A percentile compares a stretch with the other conserved stretches of the same genome.
These are phyloP conservation scores for Hirtodrosophila duncani DNA, from an alignment of 2,888 invertebrate genomes.

Conservation along the genomic window DNA sequence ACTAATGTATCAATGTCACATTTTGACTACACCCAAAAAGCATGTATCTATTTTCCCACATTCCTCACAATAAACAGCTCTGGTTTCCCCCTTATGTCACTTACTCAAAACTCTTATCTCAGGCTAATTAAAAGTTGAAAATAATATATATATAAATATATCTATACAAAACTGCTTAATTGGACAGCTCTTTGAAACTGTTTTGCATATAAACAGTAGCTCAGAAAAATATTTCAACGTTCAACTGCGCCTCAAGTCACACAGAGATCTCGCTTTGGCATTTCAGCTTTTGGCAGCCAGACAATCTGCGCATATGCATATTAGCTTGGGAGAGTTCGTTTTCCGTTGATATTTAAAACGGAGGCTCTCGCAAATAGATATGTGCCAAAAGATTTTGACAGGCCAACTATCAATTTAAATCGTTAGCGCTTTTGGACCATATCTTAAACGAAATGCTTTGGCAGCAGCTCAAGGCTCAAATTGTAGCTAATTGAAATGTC, in stretches of 20 bases:
- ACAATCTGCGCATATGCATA: constrained; percentile 38
- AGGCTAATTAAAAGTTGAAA: constrained; percentile 60
- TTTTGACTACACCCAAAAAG: no score
- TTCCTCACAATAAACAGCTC: no score
- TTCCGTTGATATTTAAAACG: constrained; percentile 55
- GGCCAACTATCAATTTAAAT: constrained; percentile 57
- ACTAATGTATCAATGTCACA: no score
- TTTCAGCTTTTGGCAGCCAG: constrained; percentile 39
- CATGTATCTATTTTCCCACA: no score
- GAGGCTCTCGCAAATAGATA: constrained; percentile 51
- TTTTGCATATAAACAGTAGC: constrained; percentile 58
- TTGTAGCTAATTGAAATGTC: constrained; percentile 70
- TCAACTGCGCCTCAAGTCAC: constrained; percentile 27
- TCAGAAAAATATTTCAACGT: constrained; percentile 23
- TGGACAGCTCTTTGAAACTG: constrained; percentile 68
- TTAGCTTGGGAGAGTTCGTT: constrained; percentile 3
- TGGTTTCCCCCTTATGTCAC: no score
- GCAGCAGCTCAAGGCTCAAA: constrained; percentile 53
- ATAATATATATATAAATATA: no score
- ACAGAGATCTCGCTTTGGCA: constrained; percentile 13
- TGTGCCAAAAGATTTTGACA: constrained; percentile 70
- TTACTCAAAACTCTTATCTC: constrained; percentile 44
- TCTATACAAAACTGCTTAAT: constrained; percentile 60
- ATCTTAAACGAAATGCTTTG: constrained; percentile 28
- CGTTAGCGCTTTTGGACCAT: constrained; percentile 34